phyloP scores from a whole-genome alignment of 92 coral and sea anemone species.

The Porites lobata region DNA sequence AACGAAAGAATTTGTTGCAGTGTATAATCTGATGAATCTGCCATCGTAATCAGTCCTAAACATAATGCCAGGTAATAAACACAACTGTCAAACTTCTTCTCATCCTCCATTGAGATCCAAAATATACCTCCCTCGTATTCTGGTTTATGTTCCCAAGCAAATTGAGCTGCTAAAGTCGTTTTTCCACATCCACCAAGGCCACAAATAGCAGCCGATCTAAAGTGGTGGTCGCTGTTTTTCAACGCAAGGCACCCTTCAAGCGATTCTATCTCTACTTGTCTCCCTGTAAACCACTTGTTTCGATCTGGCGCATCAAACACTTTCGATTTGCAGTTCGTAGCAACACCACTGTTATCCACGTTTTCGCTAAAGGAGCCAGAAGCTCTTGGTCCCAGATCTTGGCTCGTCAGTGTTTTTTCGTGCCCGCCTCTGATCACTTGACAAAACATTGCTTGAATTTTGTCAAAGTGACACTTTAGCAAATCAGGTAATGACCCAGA shows the following conservation, averaged over 20 bases:
- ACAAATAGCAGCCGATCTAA: constrained; percentile 37
- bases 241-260: constrained; percentile 1
- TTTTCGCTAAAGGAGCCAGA: too few species aligned
- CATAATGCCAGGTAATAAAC: constrained; percentile 67
- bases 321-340: too few species aligned
- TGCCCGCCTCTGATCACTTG: too few species aligned
- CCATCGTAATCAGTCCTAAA: constrained; percentile 49
- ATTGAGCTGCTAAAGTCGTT: constrained; percentile 42
- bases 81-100: constrained; percentile 46
- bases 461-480: too few species aligned
- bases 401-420: too few species aligned
- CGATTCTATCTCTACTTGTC: not conserved
- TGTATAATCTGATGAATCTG: constrained; percentile 53
- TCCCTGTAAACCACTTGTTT: constrained; percentile 52
- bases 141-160: constrained; percentile 29
- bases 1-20: constrained; percentile 63
- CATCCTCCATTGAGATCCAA: constrained; percentile 79
- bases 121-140: constrained; percentile 85
- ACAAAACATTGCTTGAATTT: too few species aligned
- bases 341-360: too few species aligned
- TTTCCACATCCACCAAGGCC: constrained; percentile 62
- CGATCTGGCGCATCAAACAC: constrained; percentile 39
- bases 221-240: too few species aligned
- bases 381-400: too few species aligned
- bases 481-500: too few species aligned